phyloP scores from a whole-genome alignment of 1,140 invertebrate genomes.

The Meloidogyne hapla region DNA sequence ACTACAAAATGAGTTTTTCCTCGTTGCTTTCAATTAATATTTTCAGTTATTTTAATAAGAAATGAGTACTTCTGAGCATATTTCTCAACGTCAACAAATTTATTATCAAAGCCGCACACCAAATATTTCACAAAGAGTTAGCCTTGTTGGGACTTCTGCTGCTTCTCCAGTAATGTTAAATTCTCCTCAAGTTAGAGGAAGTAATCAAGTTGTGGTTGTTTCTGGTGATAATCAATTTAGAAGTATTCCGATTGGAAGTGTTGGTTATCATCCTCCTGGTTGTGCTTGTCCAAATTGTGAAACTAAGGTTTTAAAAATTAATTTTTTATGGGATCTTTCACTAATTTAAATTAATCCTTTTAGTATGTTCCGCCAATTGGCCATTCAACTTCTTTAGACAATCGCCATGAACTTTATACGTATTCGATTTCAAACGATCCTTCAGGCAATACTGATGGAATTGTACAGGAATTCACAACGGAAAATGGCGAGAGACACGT shows the following conservation, averaged over 20 bases:
- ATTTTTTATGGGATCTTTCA: background rate
- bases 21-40: no score
- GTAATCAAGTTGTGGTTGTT: constrained; percentile 17
- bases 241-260: constrained; percentile 4
- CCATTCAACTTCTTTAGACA: background rate
- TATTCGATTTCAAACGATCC: constrained; percentile 8
- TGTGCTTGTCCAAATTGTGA: constrained; percentile 22
- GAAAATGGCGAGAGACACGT: constrained; percentile 22
- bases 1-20: no score
- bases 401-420: constrained; percentile 16
- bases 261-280: constrained; percentile 18
- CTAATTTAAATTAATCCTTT: background rate
- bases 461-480: constrained; percentile 29
- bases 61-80: constrained; percentile 22
- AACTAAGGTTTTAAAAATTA: constrained; percentile 9
- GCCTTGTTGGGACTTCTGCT: background rate
- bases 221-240: constrained; percentile 11
- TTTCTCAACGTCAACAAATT: constrained; percentile 13
- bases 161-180: constrained; percentile 9
- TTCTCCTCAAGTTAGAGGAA: constrained; percentile 2
- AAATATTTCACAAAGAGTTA: background rate
- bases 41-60: background rate
- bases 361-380: constrained; percentile 4
- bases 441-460: constrained; percentile 12
- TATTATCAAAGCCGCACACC: constrained; percentile 18